A percentile compares a stretch with the other conserved stretches of the same genome.
Evolutionary conservation across 2,888 invertebrate species (phyloP).

Genomic region (Acleris emargana): DNA sequence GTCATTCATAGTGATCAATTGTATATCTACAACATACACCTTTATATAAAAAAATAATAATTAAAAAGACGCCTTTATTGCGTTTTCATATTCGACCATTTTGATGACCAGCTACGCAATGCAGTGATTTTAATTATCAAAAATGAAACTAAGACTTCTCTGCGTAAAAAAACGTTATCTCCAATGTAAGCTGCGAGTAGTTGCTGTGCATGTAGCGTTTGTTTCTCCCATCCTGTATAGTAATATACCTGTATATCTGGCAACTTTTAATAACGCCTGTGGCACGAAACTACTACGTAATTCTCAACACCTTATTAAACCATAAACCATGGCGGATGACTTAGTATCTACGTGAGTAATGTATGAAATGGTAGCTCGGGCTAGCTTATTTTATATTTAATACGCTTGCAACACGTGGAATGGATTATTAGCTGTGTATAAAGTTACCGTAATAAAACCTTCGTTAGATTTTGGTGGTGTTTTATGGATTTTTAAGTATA

Average conservation of each 20-base stretch:
- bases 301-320: conserved; percentile 53
- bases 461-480: neutral
- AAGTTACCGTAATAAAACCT: neutral
- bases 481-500: neutral
- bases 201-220: no score
- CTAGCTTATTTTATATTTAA: conserved; percentile 25
- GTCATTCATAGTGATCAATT: no score
- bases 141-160: no score
- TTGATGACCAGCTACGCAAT: no score
- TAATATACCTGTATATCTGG: conserved; percentile 37
- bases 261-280: conserved; percentile 47
- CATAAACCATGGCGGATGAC: conserved; percentile 42
- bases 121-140: no score
- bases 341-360: conserved; percentile 37
- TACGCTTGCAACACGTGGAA: conserved; percentile 28
- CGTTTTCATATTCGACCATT: no score
- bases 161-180: no score
- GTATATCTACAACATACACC: no score
- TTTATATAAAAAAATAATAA: no score
- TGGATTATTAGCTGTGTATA: conserved; percentile 8
- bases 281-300: conserved; percentile 50
- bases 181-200: no score
- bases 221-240: no score
- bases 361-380: conserved; percentile 32
- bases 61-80: no score